Conservation (phyloP, 2,888 invertebrate genomes). For the Hirtodrosophila alboralis region DNA sequence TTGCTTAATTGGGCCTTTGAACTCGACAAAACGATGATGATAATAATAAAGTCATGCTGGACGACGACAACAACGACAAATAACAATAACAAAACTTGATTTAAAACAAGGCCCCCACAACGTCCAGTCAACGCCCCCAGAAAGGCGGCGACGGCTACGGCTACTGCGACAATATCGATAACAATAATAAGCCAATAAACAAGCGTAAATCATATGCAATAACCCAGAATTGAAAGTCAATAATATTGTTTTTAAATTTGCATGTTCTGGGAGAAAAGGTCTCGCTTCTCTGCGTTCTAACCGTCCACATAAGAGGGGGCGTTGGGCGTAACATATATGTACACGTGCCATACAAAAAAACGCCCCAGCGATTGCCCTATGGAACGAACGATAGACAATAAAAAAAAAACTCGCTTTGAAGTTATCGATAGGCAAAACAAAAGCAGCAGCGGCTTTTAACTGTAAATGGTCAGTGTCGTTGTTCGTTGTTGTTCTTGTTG, state of each 20-base stretch:
- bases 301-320: conserved; percentile 1
- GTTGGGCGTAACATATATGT: conserved; percentile 25
- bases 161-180: conserved; percentile 21
- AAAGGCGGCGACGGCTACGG: conserved; percentile 16
- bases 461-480: conserved; percentile 54
- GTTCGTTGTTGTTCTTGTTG: conserved; percentile 21
- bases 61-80: conserved; percentile 21
- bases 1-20: conserved; percentile 75
- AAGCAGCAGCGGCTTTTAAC: conserved; percentile 59
- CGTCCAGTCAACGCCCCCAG: conserved; percentile 72
- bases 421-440: conserved; percentile 39
- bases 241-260: conserved; percentile 52
- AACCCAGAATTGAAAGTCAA: conserved; percentile 50
- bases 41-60: conserved; percentile 50
- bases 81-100: conserved; percentile 65
- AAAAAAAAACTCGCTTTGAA: conserved; percentile 40
- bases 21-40: conserved; percentile 58
- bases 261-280: conserved; percentile 34
- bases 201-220: conserved; percentile 44
- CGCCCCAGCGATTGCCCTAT: conserved; percentile 35
- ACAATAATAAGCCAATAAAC: conserved; percentile 39
- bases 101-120: conserved; percentile 42
- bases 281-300: conserved; percentile 17
- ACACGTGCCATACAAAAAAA: conserved; percentile 16
- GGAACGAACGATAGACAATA: conserved; percentile 11